phyloP scores from a whole-genome alignment of 2,888 invertebrate genomes.

The Eumacrocentrus americanus region DNA sequence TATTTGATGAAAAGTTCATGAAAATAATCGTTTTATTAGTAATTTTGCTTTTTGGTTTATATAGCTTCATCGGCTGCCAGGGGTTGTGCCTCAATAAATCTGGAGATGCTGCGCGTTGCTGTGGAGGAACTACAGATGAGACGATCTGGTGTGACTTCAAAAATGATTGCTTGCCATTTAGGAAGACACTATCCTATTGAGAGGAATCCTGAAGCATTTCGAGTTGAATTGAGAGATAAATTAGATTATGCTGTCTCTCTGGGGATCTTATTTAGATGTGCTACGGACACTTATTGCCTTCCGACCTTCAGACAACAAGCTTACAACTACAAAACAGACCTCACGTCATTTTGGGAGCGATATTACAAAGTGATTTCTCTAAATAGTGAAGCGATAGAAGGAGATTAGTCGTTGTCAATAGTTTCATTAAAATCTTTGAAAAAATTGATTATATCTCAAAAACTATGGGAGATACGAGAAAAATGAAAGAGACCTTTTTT shows the following conservation, averaged over 20 bases:
- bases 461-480: too few relatives aligned
- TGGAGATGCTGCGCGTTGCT: slow-evolving; percentile 44
- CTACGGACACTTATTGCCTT: slow-evolving; percentile 42
- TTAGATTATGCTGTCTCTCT: slow-evolving; percentile 44
- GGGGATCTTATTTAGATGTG: slow-evolving; percentile 43
- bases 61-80: slow-evolving; percentile 6
- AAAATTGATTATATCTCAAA: slow-evolving; percentile 15
- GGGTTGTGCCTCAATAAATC: slow-evolving; percentile 39
- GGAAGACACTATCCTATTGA: slow-evolving; percentile 42
- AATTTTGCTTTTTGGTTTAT: background rate
- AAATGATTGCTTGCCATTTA: slow-evolving; percentile 44
- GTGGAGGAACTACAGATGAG: slow-evolving; percentile 43
- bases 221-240: slow-evolving; percentile 41
- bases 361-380: slow-evolving; percentile 40
- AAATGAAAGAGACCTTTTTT: too few relatives aligned
- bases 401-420: too few relatives aligned
- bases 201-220: slow-evolving; percentile 34
- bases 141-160: slow-evolving; percentile 40
- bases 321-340: slow-evolving; percentile 34
- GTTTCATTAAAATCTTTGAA: background rate
- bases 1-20: background rate
- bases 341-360: slow-evolving; percentile 45
- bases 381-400: too few relatives aligned
- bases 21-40: too few relatives aligned
- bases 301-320: slow-evolving; percentile 46